Evolutionary conservation across 37 sponge, comb jelly and placozoan genomes (phyloP), one percentile per base, ranked within the genome.

Genomic region (Axinella damicornis): DNA sequence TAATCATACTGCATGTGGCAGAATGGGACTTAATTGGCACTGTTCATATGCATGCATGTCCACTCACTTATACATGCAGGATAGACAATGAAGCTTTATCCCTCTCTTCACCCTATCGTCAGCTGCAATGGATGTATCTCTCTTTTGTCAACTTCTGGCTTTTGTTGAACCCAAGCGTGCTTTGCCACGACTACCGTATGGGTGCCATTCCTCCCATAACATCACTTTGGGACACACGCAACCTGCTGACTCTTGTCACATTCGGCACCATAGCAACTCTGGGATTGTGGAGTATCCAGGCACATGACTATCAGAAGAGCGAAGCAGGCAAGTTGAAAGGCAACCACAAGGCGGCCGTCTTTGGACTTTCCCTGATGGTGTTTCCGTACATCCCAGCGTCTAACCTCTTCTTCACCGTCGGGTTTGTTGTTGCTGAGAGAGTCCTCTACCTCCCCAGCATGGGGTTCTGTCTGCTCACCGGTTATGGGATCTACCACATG

Each of bases 341-440:
- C 4, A 46, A 18, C 31, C 57, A 52, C 58, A 91, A 85, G 28
- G 21, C 39, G 16, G 85, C 87, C 25, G 22, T 92, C 17, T 57
- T 89, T 73, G 86, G 81, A n/a, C 77, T 97, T 18, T 81, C 92
- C 36, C 69, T 97, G 32, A 77, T 95, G 37, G 71, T 93, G 17
- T 91, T 97, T 55, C 98, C 98, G 25, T 97, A 85, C 77, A 31
- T 97, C 31, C 98, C 98, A 28, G 98, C 98, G 57, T 95, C 94
- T 24, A 97, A 97, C 74, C 87, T 97, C 22, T 93, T 97, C 87
- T 97, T 97, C 35, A 92, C 94, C 18, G 98, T 97, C 54, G 98
- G 98, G 18, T 97, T 97, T 84, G 96, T 95, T 21, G 96, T 97
- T 38, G 98, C 98, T 27, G 98, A 97, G 70, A 74, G 98, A 33